Percentiles rank a stretch among this genome's conserved stretches.
These are phyloP conservation scores for Colletes latitarsis DNA, from an alignment of 1,140 invertebrate genomes.

Conservation along the genomic window DNA sequence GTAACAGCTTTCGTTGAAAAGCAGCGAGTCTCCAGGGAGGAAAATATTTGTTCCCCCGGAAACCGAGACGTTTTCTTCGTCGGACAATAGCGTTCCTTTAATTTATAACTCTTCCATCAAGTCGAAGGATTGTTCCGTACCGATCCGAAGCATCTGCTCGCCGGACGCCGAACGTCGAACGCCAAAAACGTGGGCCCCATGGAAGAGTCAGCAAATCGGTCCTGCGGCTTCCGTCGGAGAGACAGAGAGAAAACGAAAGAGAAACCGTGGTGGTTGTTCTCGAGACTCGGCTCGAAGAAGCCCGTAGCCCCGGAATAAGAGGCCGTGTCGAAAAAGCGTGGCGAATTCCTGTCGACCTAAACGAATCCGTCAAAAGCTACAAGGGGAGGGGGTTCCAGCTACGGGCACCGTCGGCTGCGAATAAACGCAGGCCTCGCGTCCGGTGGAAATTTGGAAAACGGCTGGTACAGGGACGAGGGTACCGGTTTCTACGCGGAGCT, in stretches of 20 bases:
- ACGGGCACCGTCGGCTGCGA: neutral
- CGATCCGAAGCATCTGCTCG: slow-evolving; percentile 16
- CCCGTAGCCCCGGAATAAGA: slow-evolving; percentile 30
- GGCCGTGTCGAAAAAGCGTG: slow-evolving; percentile 70
- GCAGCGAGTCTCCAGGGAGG: neutral
- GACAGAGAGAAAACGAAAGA: neutral
- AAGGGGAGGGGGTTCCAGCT: neutral
- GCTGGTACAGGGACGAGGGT: slow-evolving; percentile 5
- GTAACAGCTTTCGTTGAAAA: neutral
- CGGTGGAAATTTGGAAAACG: slow-evolving; percentile 28
- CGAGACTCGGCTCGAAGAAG: slow-evolving; percentile 3
- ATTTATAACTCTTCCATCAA: slow-evolving; percentile 54
- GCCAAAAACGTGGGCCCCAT: too few species aligned
- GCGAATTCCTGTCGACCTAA: slow-evolving; percentile 75
- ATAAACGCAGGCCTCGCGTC: slow-evolving; percentile 15
- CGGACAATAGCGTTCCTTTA: slow-evolving; percentile 1
- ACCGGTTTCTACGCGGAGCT: too few species aligned
- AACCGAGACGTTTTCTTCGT: slow-evolving; percentile 13
- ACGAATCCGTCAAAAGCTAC: slow-evolving; percentile 73
- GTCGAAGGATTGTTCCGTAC: too few species aligned
- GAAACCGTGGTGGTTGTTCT: slow-evolving; percentile 7
- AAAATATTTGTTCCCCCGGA: slow-evolving; percentile 32
- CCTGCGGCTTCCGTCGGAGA: neutral
- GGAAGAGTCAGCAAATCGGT: neutral
- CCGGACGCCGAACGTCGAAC: neutral